Evolutionary conservation across 2,888 invertebrate species (phyloP), one percentile per base, ranked within the genome.

Genomic region (Blera fallax): DNA sequence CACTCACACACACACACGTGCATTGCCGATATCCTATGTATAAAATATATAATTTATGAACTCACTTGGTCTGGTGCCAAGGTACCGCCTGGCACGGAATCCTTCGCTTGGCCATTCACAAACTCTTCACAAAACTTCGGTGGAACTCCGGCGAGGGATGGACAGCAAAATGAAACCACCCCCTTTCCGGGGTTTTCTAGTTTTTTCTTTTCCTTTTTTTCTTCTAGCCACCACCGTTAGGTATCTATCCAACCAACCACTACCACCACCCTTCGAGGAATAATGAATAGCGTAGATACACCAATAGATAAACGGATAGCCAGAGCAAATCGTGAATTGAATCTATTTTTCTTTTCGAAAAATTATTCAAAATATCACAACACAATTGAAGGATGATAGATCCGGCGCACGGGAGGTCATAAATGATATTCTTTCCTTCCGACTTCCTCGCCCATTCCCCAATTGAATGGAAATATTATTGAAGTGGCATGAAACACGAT

Each of bases 11-110:
- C 54, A 34, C 40, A 32, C 27, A 52, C 69, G 34, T 24, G 21
- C 54, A 62, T 18, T 40, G 7, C 80, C 74, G 64, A 69, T 45
- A 48, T 37, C 18, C 58, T 67, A 60, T 85, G 65, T 81, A 85
- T 85, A 85, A 81, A 81, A 87, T 88, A 88, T 88, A 87, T 87
- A 88, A 89, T 89, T 89, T 89, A 89, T 89, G 88, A 89, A 89
- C 89, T 89, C 81, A 88, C 87, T 88, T 88, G 87, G 78, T 81
- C 84, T 87, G 87, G 84, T 81, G 72, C 78, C 80, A 79, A 43
- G 87, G 80, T 43, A 65, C 79, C 24, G 79, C 54, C 83, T 83
- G 83, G 78, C 72, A 83, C 83, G 84, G 56, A 64, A 77, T 62
- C 74, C 84, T 79, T 78, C 48, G 84, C 87, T 87, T 87, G 89